Evolutionary conservation across 2,797 vertebrate species (phyloP).

Genomic region (Hemibagrus guttatus): DNA sequence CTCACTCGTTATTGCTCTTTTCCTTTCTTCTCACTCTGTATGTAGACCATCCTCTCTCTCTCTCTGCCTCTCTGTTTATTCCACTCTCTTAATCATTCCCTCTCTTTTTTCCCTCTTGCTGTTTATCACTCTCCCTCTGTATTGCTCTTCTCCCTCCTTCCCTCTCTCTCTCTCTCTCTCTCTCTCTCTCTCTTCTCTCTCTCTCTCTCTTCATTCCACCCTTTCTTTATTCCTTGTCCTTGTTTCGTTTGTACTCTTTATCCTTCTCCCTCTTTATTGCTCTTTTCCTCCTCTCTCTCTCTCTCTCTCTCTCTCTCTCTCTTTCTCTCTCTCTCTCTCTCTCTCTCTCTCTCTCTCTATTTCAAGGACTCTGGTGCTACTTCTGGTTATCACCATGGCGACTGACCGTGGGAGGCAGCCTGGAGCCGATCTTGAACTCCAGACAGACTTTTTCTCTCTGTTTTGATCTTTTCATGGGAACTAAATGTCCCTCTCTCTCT

Average conservation of each 20-base stretch:
- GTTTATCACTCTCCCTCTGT: constrained; percentile 10
- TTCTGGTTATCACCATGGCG: constrained; percentile 56
- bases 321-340: constrained; percentile 21
- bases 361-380: constrained; percentile 44
- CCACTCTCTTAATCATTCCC: not conserved
- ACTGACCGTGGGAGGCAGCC: constrained; percentile 50
- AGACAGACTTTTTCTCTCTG: constrained; percentile 29
- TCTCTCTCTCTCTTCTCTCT: not conserved
- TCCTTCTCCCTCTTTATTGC: constrained; percentile 17
- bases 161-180: not conserved
- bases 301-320: constrained; percentile 8
- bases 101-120: not conserved
- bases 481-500: not conserved
- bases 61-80: not conserved
- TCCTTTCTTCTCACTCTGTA: not conserved
- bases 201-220: constrained; percentile 6
- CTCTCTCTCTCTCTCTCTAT: constrained; percentile 2
- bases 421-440: constrained; percentile 44
- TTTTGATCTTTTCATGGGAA: constrained; percentile 20
- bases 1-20: constrained; percentile 6
- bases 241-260: not conserved
- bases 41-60: not conserved
- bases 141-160: not conserved
- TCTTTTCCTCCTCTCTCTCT: constrained; percentile 6
- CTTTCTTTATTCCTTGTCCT: too few relatives aligned